Conservation (phyloP, 64 coral and sea anemone species). For the Stichodactyla helianthus region DNA sequence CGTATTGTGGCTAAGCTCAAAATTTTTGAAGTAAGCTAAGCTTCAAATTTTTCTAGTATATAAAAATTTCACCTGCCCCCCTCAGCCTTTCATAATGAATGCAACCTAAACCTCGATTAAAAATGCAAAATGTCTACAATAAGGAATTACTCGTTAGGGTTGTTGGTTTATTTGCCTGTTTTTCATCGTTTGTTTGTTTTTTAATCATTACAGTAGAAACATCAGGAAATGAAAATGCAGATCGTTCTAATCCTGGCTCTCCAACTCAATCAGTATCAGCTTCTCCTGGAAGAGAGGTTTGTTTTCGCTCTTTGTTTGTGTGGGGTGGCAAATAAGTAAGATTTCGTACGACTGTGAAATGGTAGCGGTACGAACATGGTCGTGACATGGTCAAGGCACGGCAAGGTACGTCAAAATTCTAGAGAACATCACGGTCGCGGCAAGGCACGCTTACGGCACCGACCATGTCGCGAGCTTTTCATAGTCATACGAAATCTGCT, state of each 20-base stretch:
- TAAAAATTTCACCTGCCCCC: too few relatives aligned
- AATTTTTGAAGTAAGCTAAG: too few relatives aligned
- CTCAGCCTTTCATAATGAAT: too few relatives aligned
- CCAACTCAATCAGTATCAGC: conserved; percentile 68
- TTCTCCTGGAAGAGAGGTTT: conserved; percentile 83
- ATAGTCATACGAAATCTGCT: too few relatives aligned
- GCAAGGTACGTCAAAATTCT: too few relatives aligned
- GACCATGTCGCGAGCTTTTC: too few relatives aligned
- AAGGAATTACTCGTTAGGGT: background rate
- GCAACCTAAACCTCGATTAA: background rate
- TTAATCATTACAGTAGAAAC: conserved; percentile 53
- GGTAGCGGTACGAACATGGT: too few relatives aligned
- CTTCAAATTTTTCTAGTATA: too few relatives aligned
- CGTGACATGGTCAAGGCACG: too few relatives aligned
- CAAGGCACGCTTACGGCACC: too few relatives aligned
- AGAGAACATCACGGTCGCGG: too few relatives aligned
- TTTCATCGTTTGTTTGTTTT: background rate
- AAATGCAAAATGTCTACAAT: background rate
- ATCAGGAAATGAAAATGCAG: conserved; percentile 57
- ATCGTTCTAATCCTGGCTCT: conserved; percentile 71
- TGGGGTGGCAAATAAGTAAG: background rate
- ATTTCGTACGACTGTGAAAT: background rate
- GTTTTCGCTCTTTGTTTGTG: background rate
- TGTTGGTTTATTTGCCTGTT: background rate
- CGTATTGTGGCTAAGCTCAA: too few relatives aligned